Base-by-base conservation (phyloP, 1,140 invertebrate species). In the Hypothenemus hampei region DNA sequence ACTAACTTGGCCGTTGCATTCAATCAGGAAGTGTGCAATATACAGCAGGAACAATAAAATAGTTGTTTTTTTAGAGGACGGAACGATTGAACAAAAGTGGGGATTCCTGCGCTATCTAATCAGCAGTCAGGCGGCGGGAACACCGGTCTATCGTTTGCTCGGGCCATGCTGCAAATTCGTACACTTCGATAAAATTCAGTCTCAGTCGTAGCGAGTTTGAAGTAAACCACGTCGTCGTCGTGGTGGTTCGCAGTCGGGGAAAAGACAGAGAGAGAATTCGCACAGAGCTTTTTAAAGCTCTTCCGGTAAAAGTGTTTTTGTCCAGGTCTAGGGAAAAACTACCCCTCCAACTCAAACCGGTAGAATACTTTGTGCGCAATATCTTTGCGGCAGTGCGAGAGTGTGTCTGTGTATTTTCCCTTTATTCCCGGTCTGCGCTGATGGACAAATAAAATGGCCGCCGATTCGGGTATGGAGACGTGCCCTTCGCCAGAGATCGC, bases 401-500 rank as follows among this genome's bases (percentile, higher is more conserved):
- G 52, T 45, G 60, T 56, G 52, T 45, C 37, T 50, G 39, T 37
- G 23, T 31, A 29, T 54, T 59, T 11, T 16, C 40, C 39, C 43
- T 18, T 48, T 24, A 47, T 58, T 46, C 50, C 58, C 64, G 64
- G 59, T 63, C 60, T 54, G 51, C 54, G 60, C 62, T 63, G 51
- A 67, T 65, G 65, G 58, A 66, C 48, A 48, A 51, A 43, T 59
- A 72, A 70, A 73, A 87, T 86, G 84, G 84, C 84, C 74, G 84
- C 83, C 74, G 84, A 86, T 75, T 83, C 84, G 77, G 83, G 83
- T 78, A 85, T 85, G 82, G 83, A 86, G 78, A 85, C 84, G 77
- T 85, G 83, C 79, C 81, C 84, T 69, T 86, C 84, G 77, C 84
- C 85, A 75, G 85, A 85, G 76, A 85, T 85, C 71, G 78, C 82